A percentile compares a stretch with the other conserved stretches of the same genome.
These are phyloP conservation scores for Kryptolebias marmoratus DNA, from an alignment of 2,113 vertebrate genomes.

Conservation along the genomic window DNA sequence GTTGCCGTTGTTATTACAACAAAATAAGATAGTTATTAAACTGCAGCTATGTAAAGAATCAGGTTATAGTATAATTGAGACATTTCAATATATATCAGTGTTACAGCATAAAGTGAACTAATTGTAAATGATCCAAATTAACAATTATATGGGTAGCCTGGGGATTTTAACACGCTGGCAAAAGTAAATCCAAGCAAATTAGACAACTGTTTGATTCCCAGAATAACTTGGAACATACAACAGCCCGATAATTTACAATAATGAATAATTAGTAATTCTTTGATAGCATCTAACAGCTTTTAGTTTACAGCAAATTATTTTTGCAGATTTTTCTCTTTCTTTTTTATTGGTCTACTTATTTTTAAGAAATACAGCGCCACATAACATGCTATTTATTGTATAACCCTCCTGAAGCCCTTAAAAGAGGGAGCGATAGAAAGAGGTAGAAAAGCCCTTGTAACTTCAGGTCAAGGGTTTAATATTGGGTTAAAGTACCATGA, in stretches of 20 bases:
- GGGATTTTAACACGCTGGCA: no score
- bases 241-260: not conserved
- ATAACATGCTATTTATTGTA: no score
- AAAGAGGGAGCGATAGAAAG: no score
- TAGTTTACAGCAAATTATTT: no score
- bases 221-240: not conserved
- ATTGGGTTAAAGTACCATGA: not conserved
- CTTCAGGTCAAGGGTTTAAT: no score
- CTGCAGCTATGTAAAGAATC: not conserved
- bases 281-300: not conserved
- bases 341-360: no score
- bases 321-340: no score
- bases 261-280: not conserved
- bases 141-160: not conserved
- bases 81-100: not conserved
- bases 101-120: not conserved
- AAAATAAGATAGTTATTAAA: not conserved
- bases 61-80: not conserved
- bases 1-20: slow-evolving; percentile 2
- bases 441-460: no score
- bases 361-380: no score
- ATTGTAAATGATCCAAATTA: not conserved
- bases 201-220: not conserved
- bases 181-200: not conserved
- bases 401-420: no score